Conservation (phyloP, 2,888 invertebrate genomes). For the Lacanobia wlatinum region DNA sequence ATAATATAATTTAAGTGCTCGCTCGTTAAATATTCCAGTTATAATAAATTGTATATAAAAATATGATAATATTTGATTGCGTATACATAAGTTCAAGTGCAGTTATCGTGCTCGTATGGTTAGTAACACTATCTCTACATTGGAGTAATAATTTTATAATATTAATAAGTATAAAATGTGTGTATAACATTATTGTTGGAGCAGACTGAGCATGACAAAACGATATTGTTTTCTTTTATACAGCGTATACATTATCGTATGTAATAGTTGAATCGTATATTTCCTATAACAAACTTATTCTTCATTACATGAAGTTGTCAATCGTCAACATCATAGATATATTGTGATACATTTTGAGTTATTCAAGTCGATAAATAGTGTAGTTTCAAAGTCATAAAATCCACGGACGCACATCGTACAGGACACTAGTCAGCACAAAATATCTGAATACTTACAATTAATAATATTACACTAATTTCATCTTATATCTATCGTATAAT, state of each 20-base stretch:
- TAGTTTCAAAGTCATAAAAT: constrained; percentile 37
- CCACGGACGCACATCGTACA: constrained; percentile 67
- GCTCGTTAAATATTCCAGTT: constrained; percentile 37
- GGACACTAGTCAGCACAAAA: constrained; percentile 83
- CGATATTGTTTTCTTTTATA: constrained; percentile 14
- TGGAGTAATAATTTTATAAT: constrained; percentile 40
- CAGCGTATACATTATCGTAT: constrained; percentile 50
- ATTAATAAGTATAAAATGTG: constrained; percentile 48
- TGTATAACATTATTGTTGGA: constrained; percentile 48
- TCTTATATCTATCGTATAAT: constrained; percentile 89
- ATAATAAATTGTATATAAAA: constrained; percentile 60
- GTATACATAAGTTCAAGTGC: constrained; percentile 63
- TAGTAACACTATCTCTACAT: constrained; percentile 41
- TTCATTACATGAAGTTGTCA: constrained; percentile 15
- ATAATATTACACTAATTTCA: constrained; percentile 78
- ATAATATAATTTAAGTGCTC: constrained; percentile 24
- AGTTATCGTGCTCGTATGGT: constrained; percentile 49
- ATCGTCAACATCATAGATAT: constrained; percentile 7
- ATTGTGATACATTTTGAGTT: background rate
- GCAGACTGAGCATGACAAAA: constrained; percentile 30
- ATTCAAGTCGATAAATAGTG: constrained; percentile 40
- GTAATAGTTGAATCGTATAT: constrained; percentile 11
- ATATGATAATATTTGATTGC: constrained; percentile 60
- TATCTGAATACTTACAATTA: constrained; percentile 85
- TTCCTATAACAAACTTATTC: background rate